Percentiles rank a stretch among this genome's conserved stretches.
Evolutionary conservation across 2,888 invertebrate genomes (phyloP).

Genomic region (Alsophila aescularia): DNA sequence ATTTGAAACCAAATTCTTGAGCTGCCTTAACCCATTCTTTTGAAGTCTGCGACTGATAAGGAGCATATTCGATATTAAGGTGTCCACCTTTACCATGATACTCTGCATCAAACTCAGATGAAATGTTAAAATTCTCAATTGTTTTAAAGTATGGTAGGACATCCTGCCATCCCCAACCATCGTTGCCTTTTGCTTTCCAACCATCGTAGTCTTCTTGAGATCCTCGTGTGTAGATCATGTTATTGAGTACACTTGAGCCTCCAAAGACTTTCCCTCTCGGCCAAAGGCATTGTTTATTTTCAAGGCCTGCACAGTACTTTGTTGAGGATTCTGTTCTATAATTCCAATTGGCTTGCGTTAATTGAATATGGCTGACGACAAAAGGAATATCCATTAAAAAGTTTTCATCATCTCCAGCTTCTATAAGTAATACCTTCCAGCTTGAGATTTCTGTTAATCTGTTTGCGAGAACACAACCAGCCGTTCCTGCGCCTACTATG

Average conservation of each 20-base stretch:
- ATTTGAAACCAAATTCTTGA: constrained; percentile 84
- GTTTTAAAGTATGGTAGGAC: constrained; percentile 91
- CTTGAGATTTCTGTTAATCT: constrained; percentile 88
- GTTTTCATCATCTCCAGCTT: constrained; percentile 89
- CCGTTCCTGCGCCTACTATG: constrained; percentile 91
- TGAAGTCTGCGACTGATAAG: constrained; percentile 78
- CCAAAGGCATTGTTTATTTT: constrained; percentile 90
- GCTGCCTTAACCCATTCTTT: constrained; percentile 86
- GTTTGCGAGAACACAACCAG: constrained; percentile 90
- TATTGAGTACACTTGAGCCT: constrained; percentile 91
- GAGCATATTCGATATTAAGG: constrained; percentile 81
- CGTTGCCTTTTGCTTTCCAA: constrained; percentile 89
- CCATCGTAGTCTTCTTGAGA: constrained; percentile 89
- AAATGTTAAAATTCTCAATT: constrained; percentile 88
- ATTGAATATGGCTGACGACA: constrained; percentile 89
- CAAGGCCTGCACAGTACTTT: constrained; percentile 89
- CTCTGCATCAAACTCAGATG: constrained; percentile 75
- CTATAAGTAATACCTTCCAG: constrained; percentile 88
- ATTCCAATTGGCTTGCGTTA: constrained; percentile 90
- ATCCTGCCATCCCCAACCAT: constrained; percentile 89
- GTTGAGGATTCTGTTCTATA: constrained; percentile 91
- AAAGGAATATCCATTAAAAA: constrained; percentile 90
- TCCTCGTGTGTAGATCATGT: constrained; percentile 92
- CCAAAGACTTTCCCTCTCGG: constrained; percentile 93
- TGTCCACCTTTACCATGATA: constrained; percentile 84